phyloP scores from a whole-genome alignment of 2,888 invertebrate species.

The Sceliomorpha sp. region DNA sequence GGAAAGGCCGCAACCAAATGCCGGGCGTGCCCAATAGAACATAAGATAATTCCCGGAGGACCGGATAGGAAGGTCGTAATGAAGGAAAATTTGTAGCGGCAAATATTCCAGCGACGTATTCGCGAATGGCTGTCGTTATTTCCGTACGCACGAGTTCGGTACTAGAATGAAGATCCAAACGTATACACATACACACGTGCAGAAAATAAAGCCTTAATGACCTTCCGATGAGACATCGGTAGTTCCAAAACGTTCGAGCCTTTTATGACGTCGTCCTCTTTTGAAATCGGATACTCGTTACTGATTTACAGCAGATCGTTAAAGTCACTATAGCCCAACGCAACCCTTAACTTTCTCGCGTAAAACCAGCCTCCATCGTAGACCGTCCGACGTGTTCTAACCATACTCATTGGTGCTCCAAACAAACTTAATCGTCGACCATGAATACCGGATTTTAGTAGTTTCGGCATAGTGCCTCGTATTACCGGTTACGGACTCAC shows the following conservation, averaged over 20 bases:
- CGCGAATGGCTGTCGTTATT: slow-evolving; percentile 1
- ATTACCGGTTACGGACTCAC: slow-evolving; percentile 40
- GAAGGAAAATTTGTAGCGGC: too few species aligned
- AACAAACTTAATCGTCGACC: slow-evolving; percentile 62
- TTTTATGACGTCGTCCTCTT: slow-evolving; percentile 38
- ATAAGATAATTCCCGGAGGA: too few species aligned
- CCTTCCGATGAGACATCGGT: slow-evolving; percentile 7
- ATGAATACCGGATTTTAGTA: slow-evolving; percentile 67
- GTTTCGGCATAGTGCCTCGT: slow-evolving; percentile 38
- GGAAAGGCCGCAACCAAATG: too few species aligned
- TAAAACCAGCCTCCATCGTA: slow-evolving; percentile 24
- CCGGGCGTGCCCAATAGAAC: too few species aligned
- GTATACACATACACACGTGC: neutral
- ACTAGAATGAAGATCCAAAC: neutral
- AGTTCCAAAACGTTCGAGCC: slow-evolving; percentile 34
- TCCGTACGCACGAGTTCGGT: too few species aligned
- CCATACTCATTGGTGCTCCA: slow-evolving; percentile 45
- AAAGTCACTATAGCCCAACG: slow-evolving; percentile 45
- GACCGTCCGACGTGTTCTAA: slow-evolving; percentile 30
- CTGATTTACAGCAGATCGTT: slow-evolving; percentile 61
- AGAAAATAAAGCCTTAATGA: slow-evolving; percentile 25
- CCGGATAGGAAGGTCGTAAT: too few species aligned
- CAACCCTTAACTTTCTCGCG: slow-evolving; percentile 36
- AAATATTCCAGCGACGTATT: too few species aligned
- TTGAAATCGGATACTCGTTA: slow-evolving; percentile 55